Conservation (phyloP, 1,140 invertebrate species). For the Drosophila repleta region DNA sequence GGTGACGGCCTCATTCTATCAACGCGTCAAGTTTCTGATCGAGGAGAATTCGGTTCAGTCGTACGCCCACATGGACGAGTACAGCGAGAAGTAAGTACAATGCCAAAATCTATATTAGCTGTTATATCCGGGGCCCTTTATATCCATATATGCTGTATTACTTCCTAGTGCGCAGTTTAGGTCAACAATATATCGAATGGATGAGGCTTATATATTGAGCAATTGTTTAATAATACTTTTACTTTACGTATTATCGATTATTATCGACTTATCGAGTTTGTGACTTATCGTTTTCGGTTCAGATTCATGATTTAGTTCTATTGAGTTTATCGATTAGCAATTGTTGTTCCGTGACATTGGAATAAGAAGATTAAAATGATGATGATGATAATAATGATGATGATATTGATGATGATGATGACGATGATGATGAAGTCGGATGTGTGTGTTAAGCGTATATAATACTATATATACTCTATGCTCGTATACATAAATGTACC, state of each 20-base stretch:
- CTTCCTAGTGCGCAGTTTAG: slow-evolving; percentile 51
- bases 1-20: slow-evolving; percentile 98
- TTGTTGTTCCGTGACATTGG: slow-evolving; percentile 30
- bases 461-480: slow-evolving; percentile 26
- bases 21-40: slow-evolving; percentile 98
- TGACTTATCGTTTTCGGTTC: slow-evolving; percentile 10
- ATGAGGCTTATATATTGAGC: slow-evolving; percentile 41
- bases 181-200: slow-evolving; percentile 35
- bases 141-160: slow-evolving; percentile 47
- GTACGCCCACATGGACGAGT: slow-evolving; percentile 98
- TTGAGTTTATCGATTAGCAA: slow-evolving; percentile 20
- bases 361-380: slow-evolving; percentile 4
- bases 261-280: slow-evolving; percentile 34
- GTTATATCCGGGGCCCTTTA: slow-evolving; percentile 15
- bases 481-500: slow-evolving; percentile 26
- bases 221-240: slow-evolving; percentile 34
- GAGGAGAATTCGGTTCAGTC: slow-evolving; percentile 99
- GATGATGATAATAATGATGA: background rate
- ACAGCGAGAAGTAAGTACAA: slow-evolving; percentile 97
- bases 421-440: slow-evolving; percentile 3
- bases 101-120: slow-evolving; percentile 29
- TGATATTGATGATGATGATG: background rate
- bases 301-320: slow-evolving; percentile 1
- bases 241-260: slow-evolving; percentile 14
- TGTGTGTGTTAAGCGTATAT: slow-evolving; percentile 33